Percentiles rank a stretch among this genome's conserved stretches.
Evolutionary conservation across 2,113 vertebrate species (phyloP).

Genomic region (Macquaria ambigua): DNA sequence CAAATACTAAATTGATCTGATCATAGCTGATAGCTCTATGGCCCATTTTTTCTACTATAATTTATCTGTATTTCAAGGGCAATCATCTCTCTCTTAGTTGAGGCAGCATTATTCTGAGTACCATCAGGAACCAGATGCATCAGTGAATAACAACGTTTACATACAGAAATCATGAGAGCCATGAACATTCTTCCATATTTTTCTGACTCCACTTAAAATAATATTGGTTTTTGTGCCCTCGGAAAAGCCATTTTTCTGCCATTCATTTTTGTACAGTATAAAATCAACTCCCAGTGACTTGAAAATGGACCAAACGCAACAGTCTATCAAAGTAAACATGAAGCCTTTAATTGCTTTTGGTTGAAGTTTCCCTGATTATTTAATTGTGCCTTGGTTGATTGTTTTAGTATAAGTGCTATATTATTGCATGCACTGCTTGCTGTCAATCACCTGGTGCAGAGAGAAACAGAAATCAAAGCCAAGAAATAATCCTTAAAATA

Average conservation of each 20-base stretch:
- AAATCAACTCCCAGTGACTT: not conserved
- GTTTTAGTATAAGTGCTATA: not conserved
- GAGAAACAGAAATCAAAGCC: not conserved
- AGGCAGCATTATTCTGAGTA: not conserved
- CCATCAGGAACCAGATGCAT: not conserved
- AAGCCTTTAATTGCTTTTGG: not conserved
- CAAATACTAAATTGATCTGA: constrained; percentile 13
- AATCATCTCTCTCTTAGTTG: not conserved
- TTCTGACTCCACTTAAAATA: not conserved
- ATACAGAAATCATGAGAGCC: not conserved
- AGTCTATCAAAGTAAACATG: not conserved
- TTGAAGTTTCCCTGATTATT: not conserved
- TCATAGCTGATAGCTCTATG: constrained; percentile 3
- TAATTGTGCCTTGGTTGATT: not conserved
- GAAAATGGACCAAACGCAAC: not conserved
- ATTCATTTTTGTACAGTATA: not conserved
- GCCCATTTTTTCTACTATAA: not conserved
- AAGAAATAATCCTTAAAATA: not conserved
- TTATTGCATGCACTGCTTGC: not conserved
- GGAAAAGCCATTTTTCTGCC: not conserved
- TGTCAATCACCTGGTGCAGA: not conserved
- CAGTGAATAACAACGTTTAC: not conserved
- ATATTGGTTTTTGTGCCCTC: not conserved
- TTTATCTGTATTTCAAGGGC: constrained; percentile 18
- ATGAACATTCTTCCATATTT: not conserved